Evolutionary conservation across 2,113 vertebrate species (phyloP).

Genomic region (Telmatochromis bifrenatus): DNA sequence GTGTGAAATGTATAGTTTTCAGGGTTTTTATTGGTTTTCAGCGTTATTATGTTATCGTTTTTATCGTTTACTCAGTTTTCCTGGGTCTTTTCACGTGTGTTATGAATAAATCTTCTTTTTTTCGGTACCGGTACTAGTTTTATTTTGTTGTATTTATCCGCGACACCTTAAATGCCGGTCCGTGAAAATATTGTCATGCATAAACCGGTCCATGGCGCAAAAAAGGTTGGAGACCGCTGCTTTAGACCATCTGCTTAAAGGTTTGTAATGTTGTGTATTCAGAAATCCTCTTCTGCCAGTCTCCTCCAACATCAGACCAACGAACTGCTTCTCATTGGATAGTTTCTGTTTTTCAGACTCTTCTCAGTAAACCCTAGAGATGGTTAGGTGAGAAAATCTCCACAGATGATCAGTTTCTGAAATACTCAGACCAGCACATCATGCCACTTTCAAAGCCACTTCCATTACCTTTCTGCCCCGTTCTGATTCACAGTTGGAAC

Average conservation of each 20-base stretch:
- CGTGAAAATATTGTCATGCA: fast-evolving
- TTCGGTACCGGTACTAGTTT: too few species aligned
- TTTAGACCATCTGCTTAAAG: neutral
- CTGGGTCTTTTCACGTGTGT: too few species aligned
- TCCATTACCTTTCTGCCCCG: neutral
- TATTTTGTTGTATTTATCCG: too few species aligned
- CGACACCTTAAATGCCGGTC: too few species aligned
- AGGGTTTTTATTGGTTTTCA: too few species aligned
- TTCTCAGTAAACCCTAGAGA: neutral
- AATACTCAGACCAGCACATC: neutral
- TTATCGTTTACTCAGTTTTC: fast-evolving
- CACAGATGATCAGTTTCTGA: neutral
- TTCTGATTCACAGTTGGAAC: neutral
- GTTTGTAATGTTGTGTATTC: neutral
- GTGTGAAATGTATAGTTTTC: fast-evolving
- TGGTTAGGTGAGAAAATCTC: neutral
- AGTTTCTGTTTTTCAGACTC: neutral
- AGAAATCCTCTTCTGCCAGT: neutral
- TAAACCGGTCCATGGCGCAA: fast-evolving
- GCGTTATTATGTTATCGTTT: fast-evolving
- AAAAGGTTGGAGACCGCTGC: neutral
- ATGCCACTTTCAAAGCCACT: neutral
- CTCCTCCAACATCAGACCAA: neutral
- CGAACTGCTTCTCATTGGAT: neutral
- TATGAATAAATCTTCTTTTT: too few species aligned